Evolutionary conservation across 2,113 vertebrate genomes (phyloP), one percentile per base, ranked within the genome.

Genomic region (Neopipo cinnamomea): DNA sequence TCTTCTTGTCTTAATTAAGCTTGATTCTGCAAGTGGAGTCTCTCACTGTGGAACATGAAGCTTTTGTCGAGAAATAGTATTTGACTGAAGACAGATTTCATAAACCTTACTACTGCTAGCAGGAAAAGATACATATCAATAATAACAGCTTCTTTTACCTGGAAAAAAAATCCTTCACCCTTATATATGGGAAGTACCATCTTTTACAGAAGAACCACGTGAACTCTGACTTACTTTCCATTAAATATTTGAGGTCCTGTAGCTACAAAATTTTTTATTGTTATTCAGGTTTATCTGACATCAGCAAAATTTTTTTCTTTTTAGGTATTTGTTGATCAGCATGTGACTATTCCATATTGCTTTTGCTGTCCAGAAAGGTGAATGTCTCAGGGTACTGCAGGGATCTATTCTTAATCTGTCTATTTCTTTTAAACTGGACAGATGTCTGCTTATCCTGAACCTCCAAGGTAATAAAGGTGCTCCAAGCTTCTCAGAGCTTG

Each of bases 401-500:
- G 11, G 12, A 52, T 67, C 35, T 67, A 10, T n/a, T 91, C 13
- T 37, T 85, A 78, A 27, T 56, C 53, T 82, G 25, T 59, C 13
- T 16, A 12, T 65, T 81, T 20, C 11, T 44, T 63, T 89, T 67
- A 74, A 91, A 63, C 3, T 10, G 3, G 58, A 39, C 39, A 37
- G 55, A 88, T 33, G 17, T 35, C 63, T 84, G 42, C 50, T 93
- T 88, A 72, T 37, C 63, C 73, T 75, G 39, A 85, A 91, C 65
- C 20, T 91, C 39, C 68, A 79, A 89, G 23, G 19, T 44, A 72
- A 73, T 93, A 96, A 90, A 91, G 39, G 52, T 73, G 96, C 82
- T 66, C 47, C 58, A 53, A 70, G 41, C 25, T 73, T 63, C 35
- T 83, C 52, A 79, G 52, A 67, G 22, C 28, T 56, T 90, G 30